Conservation (phyloP, 2,113 vertebrate species). For the Podarcis raffonei region DNA sequence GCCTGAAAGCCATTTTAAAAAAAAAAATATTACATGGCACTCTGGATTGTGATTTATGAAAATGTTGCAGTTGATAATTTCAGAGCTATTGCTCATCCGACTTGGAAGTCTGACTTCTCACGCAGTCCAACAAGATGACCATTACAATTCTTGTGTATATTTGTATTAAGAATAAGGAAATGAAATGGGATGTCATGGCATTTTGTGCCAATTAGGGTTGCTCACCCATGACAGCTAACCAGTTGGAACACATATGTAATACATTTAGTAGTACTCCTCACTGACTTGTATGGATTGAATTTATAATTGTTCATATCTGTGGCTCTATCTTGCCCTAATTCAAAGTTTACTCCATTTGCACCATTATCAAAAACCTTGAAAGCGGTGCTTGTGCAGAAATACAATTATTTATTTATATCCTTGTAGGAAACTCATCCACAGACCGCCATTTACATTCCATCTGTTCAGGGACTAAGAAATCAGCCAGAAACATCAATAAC, state of each 20-base stretch:
- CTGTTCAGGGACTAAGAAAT: slow-evolving; percentile 47
- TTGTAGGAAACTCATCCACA: slow-evolving; percentile 55
- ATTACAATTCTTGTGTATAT: too few relatives aligned
- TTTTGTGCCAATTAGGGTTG: too few relatives aligned
- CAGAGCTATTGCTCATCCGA: too few relatives aligned
- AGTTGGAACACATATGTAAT: slow-evolving; percentile 16
- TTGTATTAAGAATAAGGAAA: neutral
- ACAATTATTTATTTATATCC: slow-evolving; percentile 47
- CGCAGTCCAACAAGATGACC: neutral
- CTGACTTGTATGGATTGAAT: slow-evolving; percentile 41
- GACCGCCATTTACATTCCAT: slow-evolving; percentile 58
- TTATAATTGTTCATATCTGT: slow-evolving; percentile 48
- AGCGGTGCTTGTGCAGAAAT: slow-evolving; percentile 56
- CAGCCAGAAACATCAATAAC: slow-evolving; percentile 50
- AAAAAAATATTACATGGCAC: too few relatives aligned
- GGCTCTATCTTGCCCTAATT: slow-evolving; percentile 40
- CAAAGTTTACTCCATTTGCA: slow-evolving; percentile 43
- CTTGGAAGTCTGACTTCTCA: neutral
- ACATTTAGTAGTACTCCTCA: slow-evolving; percentile 46
- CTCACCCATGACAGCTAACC: neutral
- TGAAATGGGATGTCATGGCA: neutral
- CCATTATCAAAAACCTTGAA: slow-evolving; percentile 55
- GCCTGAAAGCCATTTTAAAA: too few relatives aligned
- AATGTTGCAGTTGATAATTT: too few relatives aligned
- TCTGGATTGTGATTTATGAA: too few relatives aligned